Evolutionary conservation across 2,113 vertebrate genomes (phyloP).

Genomic region (Gallinago jamesoni): DNA sequence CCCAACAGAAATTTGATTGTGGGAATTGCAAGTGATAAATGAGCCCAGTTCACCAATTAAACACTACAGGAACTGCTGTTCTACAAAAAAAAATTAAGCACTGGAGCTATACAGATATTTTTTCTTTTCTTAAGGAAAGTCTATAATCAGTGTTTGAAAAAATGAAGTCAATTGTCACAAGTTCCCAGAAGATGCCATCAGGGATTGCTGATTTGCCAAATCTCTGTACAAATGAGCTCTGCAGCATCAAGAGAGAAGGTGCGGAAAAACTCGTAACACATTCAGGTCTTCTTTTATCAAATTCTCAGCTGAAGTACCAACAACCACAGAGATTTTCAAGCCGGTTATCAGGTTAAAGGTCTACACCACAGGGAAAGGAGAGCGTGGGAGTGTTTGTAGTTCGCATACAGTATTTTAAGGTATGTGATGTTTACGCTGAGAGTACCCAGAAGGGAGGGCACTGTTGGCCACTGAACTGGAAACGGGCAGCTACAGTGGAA

Average conservation of each 20-base stretch:
- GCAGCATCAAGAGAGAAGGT: neutral
- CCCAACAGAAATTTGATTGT: neutral
- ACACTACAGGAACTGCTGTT: neutral
- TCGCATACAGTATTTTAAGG: neutral
- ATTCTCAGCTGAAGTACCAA: neutral
- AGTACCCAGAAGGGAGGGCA: neutral
- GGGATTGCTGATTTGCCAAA: neutral
- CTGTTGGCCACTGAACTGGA: neutral
- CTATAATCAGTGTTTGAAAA: neutral
- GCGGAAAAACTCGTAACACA: fast-evolving
- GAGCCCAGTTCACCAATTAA: neutral
- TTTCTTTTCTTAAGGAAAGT: neutral
- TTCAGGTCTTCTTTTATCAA: neutral
- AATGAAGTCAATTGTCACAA: neutral
- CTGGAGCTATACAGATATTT: neutral
- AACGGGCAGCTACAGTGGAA: neutral
- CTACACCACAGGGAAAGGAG: neutral
- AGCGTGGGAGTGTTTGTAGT: neutral
- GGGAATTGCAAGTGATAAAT: neutral
- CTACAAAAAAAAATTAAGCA: neutral
- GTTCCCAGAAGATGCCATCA: neutral
- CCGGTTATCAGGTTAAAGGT: neutral
- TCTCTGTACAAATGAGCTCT: neutral
- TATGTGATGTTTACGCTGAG: neutral
- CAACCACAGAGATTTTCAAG: neutral